These are phyloP conservation scores for Drosophila affinis DNA, from an alignment of 2,888 invertebrate species.

Conservation along the genomic window DNA sequence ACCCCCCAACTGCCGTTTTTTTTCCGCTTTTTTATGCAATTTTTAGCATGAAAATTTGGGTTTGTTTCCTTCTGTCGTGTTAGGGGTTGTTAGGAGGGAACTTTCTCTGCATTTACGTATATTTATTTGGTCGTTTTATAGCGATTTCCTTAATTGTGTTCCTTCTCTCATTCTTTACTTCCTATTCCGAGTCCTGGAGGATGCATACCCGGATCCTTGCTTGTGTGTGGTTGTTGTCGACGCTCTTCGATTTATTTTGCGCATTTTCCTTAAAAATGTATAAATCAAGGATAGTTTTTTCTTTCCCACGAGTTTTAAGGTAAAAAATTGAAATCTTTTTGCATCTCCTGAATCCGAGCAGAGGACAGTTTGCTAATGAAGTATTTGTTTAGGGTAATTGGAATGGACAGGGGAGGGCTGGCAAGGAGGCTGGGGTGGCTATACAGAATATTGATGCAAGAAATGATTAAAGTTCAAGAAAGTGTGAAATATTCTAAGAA, in stretches of 20 bases:
- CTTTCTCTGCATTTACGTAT: constrained; percentile 28
- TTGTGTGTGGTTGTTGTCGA: background rate
- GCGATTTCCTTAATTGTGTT: constrained; percentile 45
- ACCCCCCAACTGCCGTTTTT: constrained; percentile 56
- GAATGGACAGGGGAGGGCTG: constrained; percentile 1
- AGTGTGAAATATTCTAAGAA: background rate
- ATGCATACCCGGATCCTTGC: constrained; percentile 19
- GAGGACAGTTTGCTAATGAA: constrained; percentile 26
- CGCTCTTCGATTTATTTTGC: constrained; percentile 44
- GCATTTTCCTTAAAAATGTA: constrained; percentile 23
- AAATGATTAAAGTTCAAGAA: background rate
- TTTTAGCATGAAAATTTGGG: constrained; percentile 68
- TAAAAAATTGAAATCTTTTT: constrained; percentile 39
- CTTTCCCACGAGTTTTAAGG: constrained; percentile 47
- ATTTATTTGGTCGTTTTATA: constrained; percentile 31
- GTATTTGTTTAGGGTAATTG: constrained; percentile 42
- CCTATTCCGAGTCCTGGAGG: constrained; percentile 23
- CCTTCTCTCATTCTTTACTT: constrained; percentile 16
- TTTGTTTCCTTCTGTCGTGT: constrained; percentile 36
- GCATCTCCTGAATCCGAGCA: constrained; percentile 23
- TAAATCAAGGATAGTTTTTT: constrained; percentile 2
- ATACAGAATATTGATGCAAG: background rate
- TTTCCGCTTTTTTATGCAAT: constrained; percentile 72
- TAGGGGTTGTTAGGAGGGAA: constrained; percentile 57
- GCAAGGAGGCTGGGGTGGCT: background rate